Conservation (phyloP, 2,113 vertebrate species). For the Chionomys nivalis region DNA sequence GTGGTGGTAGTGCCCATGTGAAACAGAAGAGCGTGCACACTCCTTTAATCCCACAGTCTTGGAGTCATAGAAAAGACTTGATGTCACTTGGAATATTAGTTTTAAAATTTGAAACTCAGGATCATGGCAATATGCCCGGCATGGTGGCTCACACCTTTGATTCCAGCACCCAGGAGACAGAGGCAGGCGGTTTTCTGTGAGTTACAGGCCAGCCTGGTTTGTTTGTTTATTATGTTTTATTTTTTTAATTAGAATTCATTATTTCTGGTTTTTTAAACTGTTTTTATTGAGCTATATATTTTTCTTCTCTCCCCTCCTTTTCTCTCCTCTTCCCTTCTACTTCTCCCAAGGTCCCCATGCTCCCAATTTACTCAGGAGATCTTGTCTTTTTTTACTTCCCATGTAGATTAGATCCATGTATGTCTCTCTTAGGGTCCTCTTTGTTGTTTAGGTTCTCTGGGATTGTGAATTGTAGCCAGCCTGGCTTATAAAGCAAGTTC, state of each 20-base stretch:
- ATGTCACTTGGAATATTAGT: slow-evolving; percentile 4
- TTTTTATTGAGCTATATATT: too few species aligned
- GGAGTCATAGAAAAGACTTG: slow-evolving; percentile 21
- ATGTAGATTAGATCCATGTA: too few species aligned
- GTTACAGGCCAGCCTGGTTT: neutral
- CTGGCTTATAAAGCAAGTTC: neutral
- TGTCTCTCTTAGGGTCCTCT: too few species aligned
- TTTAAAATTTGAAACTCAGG: neutral
- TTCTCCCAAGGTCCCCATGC: too few species aligned
- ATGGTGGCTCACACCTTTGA: neutral
- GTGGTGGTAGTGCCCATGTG: neutral
- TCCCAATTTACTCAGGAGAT: too few species aligned
- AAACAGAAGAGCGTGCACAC: neutral
- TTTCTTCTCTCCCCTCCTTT: too few species aligned
- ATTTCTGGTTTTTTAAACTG: too few species aligned
- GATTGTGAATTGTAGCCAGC: neutral
- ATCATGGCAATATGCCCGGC: neutral
- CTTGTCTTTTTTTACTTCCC: too few species aligned
- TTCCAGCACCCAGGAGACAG: neutral
- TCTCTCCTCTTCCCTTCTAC: too few species aligned
- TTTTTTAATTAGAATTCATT: too few species aligned
- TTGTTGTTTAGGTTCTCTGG: too few species aligned
- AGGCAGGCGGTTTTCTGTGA: neutral
- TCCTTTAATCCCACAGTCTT: neutral
- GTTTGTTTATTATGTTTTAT: too few species aligned